Evolutionary conservation across 2,113 vertebrate genomes (phyloP).

Genomic region (Pristiophorus japonicus): DNA sequence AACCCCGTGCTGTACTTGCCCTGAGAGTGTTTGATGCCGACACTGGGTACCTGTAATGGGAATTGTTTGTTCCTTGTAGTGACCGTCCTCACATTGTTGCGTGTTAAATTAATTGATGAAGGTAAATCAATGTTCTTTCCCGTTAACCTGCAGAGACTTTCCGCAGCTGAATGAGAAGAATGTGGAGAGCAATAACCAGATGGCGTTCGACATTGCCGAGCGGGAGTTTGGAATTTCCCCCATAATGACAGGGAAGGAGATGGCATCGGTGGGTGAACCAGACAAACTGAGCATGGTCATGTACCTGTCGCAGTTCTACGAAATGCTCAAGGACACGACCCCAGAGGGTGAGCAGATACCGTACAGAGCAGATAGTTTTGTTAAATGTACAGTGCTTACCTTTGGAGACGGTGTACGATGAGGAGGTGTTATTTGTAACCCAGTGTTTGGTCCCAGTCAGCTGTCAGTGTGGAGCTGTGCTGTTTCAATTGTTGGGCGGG

Average conservation of each 20-base stretch:
- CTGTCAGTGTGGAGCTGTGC: not conserved
- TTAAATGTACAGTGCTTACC: not conserved
- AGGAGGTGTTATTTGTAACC: not conserved
- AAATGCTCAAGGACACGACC: constrained; percentile 95
- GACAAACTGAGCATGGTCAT: constrained; percentile 98
- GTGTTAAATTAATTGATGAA: not conserved
- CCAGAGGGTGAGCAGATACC: constrained; percentile 63
- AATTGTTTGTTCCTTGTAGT: not conserved
- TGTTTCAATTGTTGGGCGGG: not conserved
- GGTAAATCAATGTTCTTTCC: constrained; percentile 5
- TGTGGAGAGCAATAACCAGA: constrained; percentile 85
- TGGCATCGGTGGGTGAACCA: constrained; percentile 88
- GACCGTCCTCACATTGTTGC: not conserved
- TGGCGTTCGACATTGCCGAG: constrained; percentile 88
- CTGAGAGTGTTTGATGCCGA: not conserved
- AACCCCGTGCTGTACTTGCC: not conserved
- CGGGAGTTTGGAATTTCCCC: constrained; percentile 92
- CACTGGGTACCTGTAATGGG: not conserved
- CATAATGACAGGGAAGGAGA: constrained; percentile 97
- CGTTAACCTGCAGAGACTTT: constrained; percentile 69
- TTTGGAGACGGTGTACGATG: no score
- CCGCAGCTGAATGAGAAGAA: constrained; percentile 81
- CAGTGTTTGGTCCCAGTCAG: not conserved
- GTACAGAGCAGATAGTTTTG: not conserved
- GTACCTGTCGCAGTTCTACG: constrained; percentile 98